A percentile compares a stretch with the other conserved stretches of the same genome.
Conservation (phyloP, 2,797 vertebrate species). For the Enteromius thamalakanensis region DNA sequence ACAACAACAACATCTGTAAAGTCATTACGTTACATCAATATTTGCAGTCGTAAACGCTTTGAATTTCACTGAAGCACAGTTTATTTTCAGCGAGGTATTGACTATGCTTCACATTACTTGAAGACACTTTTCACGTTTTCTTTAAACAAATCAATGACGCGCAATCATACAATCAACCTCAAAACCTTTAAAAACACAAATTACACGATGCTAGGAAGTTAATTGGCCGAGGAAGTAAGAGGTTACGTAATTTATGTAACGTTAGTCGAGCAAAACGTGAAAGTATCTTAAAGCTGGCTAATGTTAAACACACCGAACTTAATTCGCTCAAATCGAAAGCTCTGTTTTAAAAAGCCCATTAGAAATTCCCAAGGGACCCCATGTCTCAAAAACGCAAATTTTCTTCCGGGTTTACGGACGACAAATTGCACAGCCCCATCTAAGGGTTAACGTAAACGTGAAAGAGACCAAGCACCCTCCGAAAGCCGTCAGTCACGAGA, state of each 20-base stretch:
- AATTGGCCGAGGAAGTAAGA: background rate
- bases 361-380: background rate
- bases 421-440: background rate
- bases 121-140: background rate
- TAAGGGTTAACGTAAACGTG: background rate
- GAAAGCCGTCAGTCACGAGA: conserved; percentile 1
- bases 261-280: background rate
- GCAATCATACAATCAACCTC: background rate
- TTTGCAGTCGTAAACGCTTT: background rate
- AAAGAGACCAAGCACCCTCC: background rate
- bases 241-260: background rate
- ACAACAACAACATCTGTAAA: background rate
- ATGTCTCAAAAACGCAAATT: background rate
- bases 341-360: background rate
- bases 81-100: background rate
- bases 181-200: background rate
- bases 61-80: background rate
- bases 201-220: no score
- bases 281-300: background rate
- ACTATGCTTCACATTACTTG: background rate
- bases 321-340: background rate
- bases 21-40: background rate
- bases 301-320: background rate
- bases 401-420: background rate
- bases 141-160: background rate